These are phyloP conservation scores for Linhomoeus sp. DNA, from an alignment of 2,888 invertebrate species.

Conservation along the genomic window DNA sequence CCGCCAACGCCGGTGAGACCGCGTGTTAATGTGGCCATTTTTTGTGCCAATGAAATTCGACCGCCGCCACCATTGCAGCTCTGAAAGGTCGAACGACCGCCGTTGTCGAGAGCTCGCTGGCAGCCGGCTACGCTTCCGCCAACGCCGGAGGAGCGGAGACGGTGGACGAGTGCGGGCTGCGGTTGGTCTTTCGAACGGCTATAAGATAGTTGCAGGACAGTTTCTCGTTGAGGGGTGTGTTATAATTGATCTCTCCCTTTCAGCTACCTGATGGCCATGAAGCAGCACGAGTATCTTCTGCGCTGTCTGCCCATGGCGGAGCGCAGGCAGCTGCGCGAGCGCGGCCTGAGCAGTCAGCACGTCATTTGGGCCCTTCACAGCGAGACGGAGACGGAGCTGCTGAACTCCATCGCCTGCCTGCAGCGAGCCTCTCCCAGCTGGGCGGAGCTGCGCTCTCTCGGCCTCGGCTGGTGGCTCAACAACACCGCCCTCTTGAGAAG, in stretches of 20 bases:
- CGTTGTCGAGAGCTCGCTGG: conserved; percentile 5
- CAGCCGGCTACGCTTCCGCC: conserved; percentile 19
- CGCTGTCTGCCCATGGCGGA: conserved; percentile 77
- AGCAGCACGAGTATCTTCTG: conserved; percentile 82
- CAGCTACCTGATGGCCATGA: conserved; percentile 60
- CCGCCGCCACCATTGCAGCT: conserved; percentile 27
- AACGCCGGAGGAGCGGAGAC: conserved; percentile 21
- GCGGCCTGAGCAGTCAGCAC: conserved; percentile 40
- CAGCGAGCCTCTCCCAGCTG: conserved; percentile 45
- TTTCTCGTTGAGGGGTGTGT: too few species aligned
- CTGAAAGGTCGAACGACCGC: conserved; percentile 5
- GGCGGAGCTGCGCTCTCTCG: conserved; percentile 68
- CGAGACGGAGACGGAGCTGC: conserved; percentile 81
- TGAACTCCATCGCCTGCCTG: conserved; percentile 50
- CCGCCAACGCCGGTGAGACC: conserved; percentile 45
- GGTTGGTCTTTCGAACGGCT: conserved; percentile 38
- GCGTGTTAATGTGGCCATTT: too few species aligned
- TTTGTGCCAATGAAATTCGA: too few species aligned
- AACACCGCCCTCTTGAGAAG: conserved; percentile 57
- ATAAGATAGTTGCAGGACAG: too few species aligned
- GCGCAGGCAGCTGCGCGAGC: conserved; percentile 45
- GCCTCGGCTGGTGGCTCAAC: conserved; percentile 87
- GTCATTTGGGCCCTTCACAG: conserved; percentile 98
- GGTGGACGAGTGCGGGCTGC: conserved; percentile 84
- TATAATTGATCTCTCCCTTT: too few species aligned